Evolutionary conservation across 2,888 invertebrate species (phyloP).

Genomic region (Eristalis arbustorum): DNA sequence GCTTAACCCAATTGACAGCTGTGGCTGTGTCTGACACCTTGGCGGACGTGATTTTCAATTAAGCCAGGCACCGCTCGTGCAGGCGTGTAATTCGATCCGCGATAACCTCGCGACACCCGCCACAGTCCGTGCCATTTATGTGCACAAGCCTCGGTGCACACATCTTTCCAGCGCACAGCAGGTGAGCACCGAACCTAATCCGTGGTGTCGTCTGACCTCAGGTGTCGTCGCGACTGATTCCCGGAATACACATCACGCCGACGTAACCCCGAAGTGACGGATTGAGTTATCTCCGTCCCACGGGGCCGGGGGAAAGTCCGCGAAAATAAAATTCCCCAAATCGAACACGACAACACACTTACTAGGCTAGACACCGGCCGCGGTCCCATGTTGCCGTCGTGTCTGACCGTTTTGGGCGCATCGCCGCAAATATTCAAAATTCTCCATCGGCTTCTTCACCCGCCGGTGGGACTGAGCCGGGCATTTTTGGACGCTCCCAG

Average conservation of each 20-base stretch:
- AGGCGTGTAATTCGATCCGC: constrained; percentile 64
- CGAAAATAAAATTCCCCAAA: constrained; percentile 55
- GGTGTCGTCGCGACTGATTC: constrained; percentile 32
- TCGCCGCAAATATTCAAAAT: constrained; percentile 48
- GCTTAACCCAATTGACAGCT: constrained; percentile 15
- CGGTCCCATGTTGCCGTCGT: constrained; percentile 37
- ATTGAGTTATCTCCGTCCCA: constrained; percentile 60
- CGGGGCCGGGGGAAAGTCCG: constrained; percentile 38
- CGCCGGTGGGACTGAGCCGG: background rate
- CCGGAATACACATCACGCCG: constrained; percentile 37
- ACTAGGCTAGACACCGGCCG: background rate
- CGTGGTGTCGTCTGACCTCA: constrained; percentile 58
- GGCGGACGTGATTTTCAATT: constrained; percentile 53
- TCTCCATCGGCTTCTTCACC: constrained; percentile 23
- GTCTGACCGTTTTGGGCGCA: constrained; percentile 52
- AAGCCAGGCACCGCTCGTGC: constrained; percentile 53
- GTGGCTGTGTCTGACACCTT: constrained; percentile 43
- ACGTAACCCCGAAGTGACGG: constrained; percentile 61
- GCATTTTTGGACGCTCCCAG: background rate
- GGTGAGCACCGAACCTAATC: constrained; percentile 56
- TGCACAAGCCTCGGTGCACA: constrained; percentile 24
- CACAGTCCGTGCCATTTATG: constrained; percentile 26
- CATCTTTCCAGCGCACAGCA: constrained; percentile 51
- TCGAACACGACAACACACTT: constrained; percentile 66
- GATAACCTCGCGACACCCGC: constrained; percentile 59